Evolutionary conservation across 2,797 vertebrate genomes (phyloP).

Genomic region (Malurus leucopterus): DNA sequence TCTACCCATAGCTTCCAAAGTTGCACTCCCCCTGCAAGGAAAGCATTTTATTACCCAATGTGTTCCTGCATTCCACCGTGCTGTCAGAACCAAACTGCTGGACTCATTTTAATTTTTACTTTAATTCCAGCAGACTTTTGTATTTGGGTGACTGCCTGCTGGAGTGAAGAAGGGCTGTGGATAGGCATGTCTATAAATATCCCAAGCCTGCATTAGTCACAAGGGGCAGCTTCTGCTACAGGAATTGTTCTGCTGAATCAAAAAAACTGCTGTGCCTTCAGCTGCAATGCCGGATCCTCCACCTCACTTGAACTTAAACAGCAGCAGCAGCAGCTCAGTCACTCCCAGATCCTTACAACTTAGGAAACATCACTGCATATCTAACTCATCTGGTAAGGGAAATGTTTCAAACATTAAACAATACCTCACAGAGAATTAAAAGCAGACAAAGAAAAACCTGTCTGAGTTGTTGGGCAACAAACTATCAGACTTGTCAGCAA

Average conservation of each 20-base stretch:
- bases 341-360: conserved; percentile 3
- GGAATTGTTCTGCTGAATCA: conserved; percentile 58
- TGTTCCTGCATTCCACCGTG: not conserved
- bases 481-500: conserved; percentile 55
- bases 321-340: conserved; percentile 3
- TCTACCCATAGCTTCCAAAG: not conserved
- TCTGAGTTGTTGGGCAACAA: conserved; percentile 61
- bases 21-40: not conserved
- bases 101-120: conserved; percentile 31
- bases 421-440: conserved; percentile 20
- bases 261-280: conserved; percentile 31
- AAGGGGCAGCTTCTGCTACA: conserved; percentile 52
- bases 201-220: conserved; percentile 57
- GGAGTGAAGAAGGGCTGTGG: conserved; percentile 51
- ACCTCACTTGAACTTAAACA: conserved; percentile 40
- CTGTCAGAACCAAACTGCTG: conserved; percentile 37
- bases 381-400: conserved; percentile 32
- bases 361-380: conserved; percentile 47
- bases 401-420: conserved; percentile 28
- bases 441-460: conserved; percentile 60
- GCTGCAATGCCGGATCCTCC: conserved; percentile 17
- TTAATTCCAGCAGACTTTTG: conserved; percentile 48
- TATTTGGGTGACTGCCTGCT: conserved; percentile 58
- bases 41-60: not conserved
- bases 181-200: conserved; percentile 52